Conservation (phyloP, 2,113 vertebrate species). For the Ranitomeya imitator region DNA sequence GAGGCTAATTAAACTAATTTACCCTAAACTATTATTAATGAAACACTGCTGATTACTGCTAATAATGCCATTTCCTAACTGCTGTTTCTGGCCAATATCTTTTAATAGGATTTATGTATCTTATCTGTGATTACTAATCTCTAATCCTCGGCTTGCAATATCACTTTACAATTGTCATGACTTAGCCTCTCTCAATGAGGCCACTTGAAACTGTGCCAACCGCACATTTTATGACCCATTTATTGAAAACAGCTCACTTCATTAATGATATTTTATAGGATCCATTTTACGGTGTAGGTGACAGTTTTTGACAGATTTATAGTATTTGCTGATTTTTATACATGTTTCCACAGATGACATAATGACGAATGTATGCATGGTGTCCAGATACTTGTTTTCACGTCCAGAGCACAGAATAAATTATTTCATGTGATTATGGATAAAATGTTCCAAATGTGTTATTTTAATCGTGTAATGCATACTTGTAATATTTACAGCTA, state of each 20-base stretch:
- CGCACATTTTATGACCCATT: not conserved
- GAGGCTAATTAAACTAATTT: conserved; percentile 40
- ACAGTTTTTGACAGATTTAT: conserved; percentile 19
- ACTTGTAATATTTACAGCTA: not conserved
- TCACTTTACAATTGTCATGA: conserved; percentile 33
- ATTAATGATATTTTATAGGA: conserved; percentile 31
- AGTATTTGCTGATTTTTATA: conserved; percentile 19
- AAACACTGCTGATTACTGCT: conserved; percentile 24
- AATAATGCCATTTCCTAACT: conserved; percentile 3
- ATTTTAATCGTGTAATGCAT: not conserved
- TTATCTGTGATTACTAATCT: conserved; percentile 44
- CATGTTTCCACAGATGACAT: conserved; percentile 15
- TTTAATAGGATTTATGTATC: conserved; percentile 26
- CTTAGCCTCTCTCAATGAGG: not conserved
- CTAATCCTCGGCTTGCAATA: conserved; percentile 24
- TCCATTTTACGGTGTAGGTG: conserved; percentile 20
- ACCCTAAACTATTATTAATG: conserved; percentile 22
- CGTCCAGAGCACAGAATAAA: not conserved
- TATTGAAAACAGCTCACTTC: conserved; percentile 18
- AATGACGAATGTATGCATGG: not conserved
- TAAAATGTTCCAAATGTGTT: not conserved
- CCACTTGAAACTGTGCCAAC: conserved; percentile 14
- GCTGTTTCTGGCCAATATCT: conserved; percentile 25
- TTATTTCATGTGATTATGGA: not conserved
- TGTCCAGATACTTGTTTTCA: not conserved